Conservation (phyloP, 30 jellyfish, hydroid and myxozoan genomes). For the Catostylus mosaicus region DNA sequence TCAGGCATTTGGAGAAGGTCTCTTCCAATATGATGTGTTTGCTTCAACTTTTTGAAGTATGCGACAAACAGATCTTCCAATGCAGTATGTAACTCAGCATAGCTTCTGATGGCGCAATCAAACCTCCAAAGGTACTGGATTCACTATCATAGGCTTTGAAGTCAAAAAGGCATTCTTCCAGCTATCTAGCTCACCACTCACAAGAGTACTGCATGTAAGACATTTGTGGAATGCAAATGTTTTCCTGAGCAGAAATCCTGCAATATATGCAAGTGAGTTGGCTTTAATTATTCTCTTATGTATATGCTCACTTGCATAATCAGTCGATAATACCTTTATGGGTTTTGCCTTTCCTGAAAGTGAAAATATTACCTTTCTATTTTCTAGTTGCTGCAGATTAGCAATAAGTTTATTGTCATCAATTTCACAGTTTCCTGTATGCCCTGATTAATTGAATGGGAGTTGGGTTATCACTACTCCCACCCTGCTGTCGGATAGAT, state of each 20-base stretch:
- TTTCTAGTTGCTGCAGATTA: not conserved
- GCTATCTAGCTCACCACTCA: not conserved
- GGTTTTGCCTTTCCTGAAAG: not conserved
- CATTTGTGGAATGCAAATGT: slow-evolving; percentile 12
- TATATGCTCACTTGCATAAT: slow-evolving; percentile 15
- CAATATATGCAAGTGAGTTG: slow-evolving; percentile 38
- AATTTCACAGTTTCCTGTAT: slow-evolving; percentile 17
- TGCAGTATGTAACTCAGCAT: slow-evolving; percentile 2
- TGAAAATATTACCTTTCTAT: not conserved
- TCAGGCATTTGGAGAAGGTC: not conserved
- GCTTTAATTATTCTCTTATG: slow-evolving; percentile 17
- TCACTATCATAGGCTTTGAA: slow-evolving; percentile 48
- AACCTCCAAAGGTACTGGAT: slow-evolving; percentile 26
- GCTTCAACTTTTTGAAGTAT: not conserved
- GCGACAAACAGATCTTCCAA: slow-evolving; percentile 31
- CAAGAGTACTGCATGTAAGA: slow-evolving; percentile 1
- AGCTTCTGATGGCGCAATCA: slow-evolving; percentile 21
- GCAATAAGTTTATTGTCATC: slow-evolving; percentile 1
- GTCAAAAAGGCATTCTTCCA: not conserved
- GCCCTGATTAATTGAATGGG: slow-evolving; percentile 43
- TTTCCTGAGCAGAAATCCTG: slow-evolving; percentile 15
- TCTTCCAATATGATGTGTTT: slow-evolving; percentile 12
- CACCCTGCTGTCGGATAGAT: slow-evolving; percentile 40
- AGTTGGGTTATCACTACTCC: slow-evolving; percentile 49
- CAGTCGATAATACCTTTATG: not conserved